Conservation (phyloP, 2,888 invertebrate species). For the Mesorhabditis spiculigera region DNA sequence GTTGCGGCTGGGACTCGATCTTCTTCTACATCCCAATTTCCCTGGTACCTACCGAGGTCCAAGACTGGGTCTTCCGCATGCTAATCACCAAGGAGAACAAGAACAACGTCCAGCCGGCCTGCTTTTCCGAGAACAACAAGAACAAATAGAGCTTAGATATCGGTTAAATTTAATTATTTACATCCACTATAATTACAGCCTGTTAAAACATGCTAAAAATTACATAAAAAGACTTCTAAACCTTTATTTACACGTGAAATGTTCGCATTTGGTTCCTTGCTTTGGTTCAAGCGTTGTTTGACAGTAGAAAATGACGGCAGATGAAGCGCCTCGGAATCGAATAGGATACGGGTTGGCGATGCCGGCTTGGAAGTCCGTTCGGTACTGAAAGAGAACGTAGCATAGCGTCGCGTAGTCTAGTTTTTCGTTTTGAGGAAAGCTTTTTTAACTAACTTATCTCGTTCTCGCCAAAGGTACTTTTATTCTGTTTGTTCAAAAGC, state of each 20-base stretch:
- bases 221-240: too few species aligned
- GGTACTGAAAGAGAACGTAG: conserved; percentile 37
- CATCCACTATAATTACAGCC: too few species aligned
- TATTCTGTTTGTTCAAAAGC: too few species aligned
- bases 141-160: not conserved
- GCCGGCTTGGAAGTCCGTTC: conserved; percentile 48
- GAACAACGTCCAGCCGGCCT: not conserved
- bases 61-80: conserved; percentile 29
- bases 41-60: conserved; percentile 37
- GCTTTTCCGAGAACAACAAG: not conserved
- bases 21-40: conserved; percentile 45
- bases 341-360: conserved; percentile 55
- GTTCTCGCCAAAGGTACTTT: too few species aligned
- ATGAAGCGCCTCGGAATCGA: conserved; percentile 47
- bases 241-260: conserved; percentile 13
- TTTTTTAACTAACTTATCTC: too few species aligned
- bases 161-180: not conserved
- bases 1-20: conserved; percentile 46
- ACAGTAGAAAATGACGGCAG: conserved; percentile 49
- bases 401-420: too few species aligned
- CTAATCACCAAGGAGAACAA: conserved; percentile 10
- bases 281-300: conserved; percentile 40
- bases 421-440: too few species aligned
- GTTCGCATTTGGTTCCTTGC: conserved; percentile 24
- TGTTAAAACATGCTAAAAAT: too few species aligned